These are phyloP conservation scores for Adoxophyes honmai DNA, from an alignment of 1,140 invertebrate species.

Conservation along the genomic window DNA sequence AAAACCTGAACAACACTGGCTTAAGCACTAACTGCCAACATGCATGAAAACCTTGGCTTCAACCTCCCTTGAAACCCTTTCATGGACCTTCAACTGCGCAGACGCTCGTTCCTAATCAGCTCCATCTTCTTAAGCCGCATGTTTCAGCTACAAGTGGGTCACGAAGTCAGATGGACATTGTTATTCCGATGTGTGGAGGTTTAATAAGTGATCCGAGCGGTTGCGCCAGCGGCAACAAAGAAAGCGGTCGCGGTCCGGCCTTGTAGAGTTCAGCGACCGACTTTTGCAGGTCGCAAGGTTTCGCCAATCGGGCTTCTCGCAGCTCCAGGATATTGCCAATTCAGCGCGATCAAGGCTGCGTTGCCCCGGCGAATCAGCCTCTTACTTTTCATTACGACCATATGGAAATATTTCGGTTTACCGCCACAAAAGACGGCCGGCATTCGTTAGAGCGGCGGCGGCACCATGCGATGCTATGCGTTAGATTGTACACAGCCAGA, in stretches of 20 bases:
- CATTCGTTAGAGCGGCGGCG: too few species aligned
- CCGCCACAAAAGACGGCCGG: not conserved
- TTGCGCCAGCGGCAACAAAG: slow-evolving; percentile 71
- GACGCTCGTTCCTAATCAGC: not conserved
- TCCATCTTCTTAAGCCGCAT: too few species aligned
- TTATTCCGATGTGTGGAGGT: slow-evolving; percentile 62
- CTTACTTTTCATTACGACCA: slow-evolving; percentile 56
- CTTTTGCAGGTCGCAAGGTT: slow-evolving; percentile 74
- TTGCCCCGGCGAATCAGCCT: slow-evolving; percentile 40
- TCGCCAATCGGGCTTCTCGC: slow-evolving; percentile 72
- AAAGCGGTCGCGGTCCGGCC: slow-evolving; percentile 66
- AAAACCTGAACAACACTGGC: too few species aligned
- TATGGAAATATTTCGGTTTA: slow-evolving; percentile 25
- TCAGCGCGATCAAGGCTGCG: slow-evolving; percentile 66
- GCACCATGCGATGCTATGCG: too few species aligned
- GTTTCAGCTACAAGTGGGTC: not conserved
- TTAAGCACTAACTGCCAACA: too few species aligned
- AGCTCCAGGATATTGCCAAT: slow-evolving; percentile 76
- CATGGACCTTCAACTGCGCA: not conserved
- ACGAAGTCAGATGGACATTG: slow-evolving; percentile 28
- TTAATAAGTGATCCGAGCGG: slow-evolving; percentile 62
- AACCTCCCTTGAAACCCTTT: too few species aligned
- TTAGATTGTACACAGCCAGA: too few species aligned
- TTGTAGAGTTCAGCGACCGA: slow-evolving; percentile 72
- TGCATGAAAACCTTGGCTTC: too few species aligned